Evolutionary conservation across 2,113 vertebrate genomes (phyloP).

Genomic region (Tetrao urogallus): DNA sequence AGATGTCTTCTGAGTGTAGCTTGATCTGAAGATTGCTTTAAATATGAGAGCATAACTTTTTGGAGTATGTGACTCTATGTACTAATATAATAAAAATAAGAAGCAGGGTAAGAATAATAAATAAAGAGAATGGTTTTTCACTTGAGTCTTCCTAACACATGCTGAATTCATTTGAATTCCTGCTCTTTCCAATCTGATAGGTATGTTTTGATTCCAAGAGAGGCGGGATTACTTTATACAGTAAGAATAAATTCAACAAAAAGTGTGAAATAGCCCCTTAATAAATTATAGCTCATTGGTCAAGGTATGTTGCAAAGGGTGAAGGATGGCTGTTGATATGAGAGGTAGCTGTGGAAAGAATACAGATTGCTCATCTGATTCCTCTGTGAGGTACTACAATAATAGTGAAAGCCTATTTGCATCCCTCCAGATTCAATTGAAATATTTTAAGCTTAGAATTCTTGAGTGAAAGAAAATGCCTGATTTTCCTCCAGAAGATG

Average conservation of each 20-base stretch:
- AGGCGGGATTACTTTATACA: not conserved
- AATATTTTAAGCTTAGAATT: not conserved
- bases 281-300: not conserved
- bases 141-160: not conserved
- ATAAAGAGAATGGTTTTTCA: not conserved
- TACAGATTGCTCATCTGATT: not conserved
- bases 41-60: not conserved
- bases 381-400: not conserved
- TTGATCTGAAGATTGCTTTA: not conserved
- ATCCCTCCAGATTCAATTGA: accelerated
- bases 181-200: not conserved
- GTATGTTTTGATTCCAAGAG: accelerated
- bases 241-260: not conserved
- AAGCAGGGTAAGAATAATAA: not conserved
- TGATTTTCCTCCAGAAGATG: not conserved
- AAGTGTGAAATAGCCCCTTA: not conserved
- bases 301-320: not conserved
- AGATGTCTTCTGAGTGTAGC: not conserved
- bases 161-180: not conserved
- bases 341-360: not conserved
- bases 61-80: not conserved
- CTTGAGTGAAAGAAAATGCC: not conserved
- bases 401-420: accelerated
- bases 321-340: accelerated
- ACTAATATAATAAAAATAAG: not conserved